A percentile compares a stretch with the other conserved stretches of the same genome.
phyloP scores from a whole-genome alignment of 2,797 vertebrate genomes.

The Gobionotothen gibberifrons region DNA sequence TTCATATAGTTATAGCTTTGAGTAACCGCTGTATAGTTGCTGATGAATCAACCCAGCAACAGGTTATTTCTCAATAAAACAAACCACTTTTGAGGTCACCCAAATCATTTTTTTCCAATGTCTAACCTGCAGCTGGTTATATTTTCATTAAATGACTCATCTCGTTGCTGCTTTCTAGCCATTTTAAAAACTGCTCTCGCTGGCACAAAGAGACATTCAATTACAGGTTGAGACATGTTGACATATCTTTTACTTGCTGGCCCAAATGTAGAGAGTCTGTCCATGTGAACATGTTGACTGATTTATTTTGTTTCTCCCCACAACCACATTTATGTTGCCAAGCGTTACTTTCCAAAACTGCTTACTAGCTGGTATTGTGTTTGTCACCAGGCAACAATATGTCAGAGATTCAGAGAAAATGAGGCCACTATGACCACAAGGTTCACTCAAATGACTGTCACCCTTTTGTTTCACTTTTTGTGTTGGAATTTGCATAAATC shows the following conservation, averaged over 20 bases:
- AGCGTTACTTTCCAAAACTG: slow-evolving; percentile 13
- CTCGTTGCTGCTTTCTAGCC: slow-evolving; percentile 37
- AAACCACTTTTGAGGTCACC: not conserved
- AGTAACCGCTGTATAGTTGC: not conserved
- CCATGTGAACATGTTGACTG: slow-evolving; percentile 11
- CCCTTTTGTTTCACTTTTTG: not conserved
- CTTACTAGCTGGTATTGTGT: slow-evolving; percentile 22
- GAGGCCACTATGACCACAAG: not conserved
- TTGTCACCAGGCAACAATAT: slow-evolving; percentile 47
- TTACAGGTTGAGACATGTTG: slow-evolving; percentile 53
- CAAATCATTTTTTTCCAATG: not conserved
- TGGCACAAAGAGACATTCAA: slow-evolving; percentile 28
- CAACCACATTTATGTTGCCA: slow-evolving; percentile 29
- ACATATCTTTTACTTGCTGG: slow-evolving; percentile 38
- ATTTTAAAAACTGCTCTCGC: slow-evolving; percentile 37
- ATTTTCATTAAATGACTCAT: slow-evolving; percentile 50
- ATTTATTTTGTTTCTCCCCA: slow-evolving; percentile 19
- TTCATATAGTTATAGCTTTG: not conserved
- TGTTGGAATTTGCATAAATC: not conserved
- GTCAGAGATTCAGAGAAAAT: slow-evolving; percentile 18
- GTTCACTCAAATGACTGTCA: slow-evolving; percentile 4
- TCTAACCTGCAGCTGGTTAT: slow-evolving; percentile 31
- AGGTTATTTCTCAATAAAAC: not conserved
- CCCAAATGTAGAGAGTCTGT: slow-evolving; percentile 24
- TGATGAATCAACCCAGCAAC: not conserved